Evolutionary conservation across 2,113 vertebrate genomes (phyloP), one percentile per base, ranked within the genome.

Genomic region (Aptenodytes forsteri): DNA sequence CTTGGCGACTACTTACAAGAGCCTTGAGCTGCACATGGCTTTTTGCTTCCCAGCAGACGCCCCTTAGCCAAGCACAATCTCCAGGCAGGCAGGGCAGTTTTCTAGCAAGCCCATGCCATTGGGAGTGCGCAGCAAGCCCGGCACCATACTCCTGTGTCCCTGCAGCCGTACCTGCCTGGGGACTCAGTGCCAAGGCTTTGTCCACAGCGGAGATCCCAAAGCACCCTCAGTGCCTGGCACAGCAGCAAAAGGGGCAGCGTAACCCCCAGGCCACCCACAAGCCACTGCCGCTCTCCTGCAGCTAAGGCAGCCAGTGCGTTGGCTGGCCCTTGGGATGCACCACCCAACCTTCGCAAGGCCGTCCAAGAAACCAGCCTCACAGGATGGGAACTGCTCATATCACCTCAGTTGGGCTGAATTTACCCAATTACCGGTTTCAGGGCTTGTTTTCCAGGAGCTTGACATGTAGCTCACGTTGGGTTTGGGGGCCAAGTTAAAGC

Each of bases 201-300:
- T 66, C 11, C 50, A 19, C 36, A 81, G 29, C 10, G 1, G 38
- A 85, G 78, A 54, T 56, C 36, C 20, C 70, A 76, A 64, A 83
- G 44, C 22, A 55, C 36, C 22, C 18, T 78, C 59, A 36, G 50
- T 58, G 38, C 13, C 58, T n/a, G 29, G 26, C 30, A 69, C 14
- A 78, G 67, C 46, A 69, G 34, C 0, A 1, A 32, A 66, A 70
- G 23, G 7, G 15, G 27, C 26, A 16, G 10, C 0, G 0, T 13
- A 76, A 46, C 34, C 40, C 58, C 30, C 0, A 1, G 47, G 26
- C 26, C 3, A 26, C 34, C 58, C 27, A 29, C 6, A 32, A 73
- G 22, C 23, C 49, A 54, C 26, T 11, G 0, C 49, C 2, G 0
- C 46, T 71, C 36, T 88, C 27, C 44, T 87, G 42, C 4, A 5